Base-by-base conservation (phyloP, 2,888 invertebrate species). In the Pristionchus japonicus region DNA sequence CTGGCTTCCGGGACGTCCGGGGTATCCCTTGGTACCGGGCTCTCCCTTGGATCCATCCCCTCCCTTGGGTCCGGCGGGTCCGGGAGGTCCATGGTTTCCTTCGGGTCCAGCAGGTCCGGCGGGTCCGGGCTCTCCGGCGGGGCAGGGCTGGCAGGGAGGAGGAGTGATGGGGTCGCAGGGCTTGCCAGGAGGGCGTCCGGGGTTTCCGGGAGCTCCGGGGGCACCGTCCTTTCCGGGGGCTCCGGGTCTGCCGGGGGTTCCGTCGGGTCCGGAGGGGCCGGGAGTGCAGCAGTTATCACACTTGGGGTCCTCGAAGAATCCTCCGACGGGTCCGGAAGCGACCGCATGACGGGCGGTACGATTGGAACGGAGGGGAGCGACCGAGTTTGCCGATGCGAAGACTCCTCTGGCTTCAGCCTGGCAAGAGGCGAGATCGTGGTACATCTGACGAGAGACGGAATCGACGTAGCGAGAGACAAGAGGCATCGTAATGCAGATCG, bases 161-260 rank as follows among this genome's bases (percentile, higher is more conserved):
- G 92, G 92, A 82, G 92, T 92, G 88, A 90, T 89, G 77, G 92
- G 92, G 90, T 91, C 90, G 87, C 91, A 91, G 49, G 91, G 91
- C 86, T 89, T 88, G 90, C 91, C 91, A 88, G 91, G 91, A 40
- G 92, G 92, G 80, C 92, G 89, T 89, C 92, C 92, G 49, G 92
- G 92, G 80, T 91, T 91, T 89, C 92, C 92, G n/a, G 91, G 92
- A 57, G 89, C 90, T 90, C 91, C 92, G 88, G 91, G 92, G 34
- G 91, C 91, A 90, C 92, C 92, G 80, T 91, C 91, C 89, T 91
- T 91, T 89, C 91, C 92, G 67, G 92, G 92, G 90, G 91, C 91
- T 90, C 92, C 92, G n/a, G 91, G 91, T 89, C 91, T 90, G 89
- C 92, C 92, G 91, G 92, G 27, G 90, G 90, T 89, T 91, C 92